A percentile compares a stretch with the other conserved stretches of the same genome.
Conservation (phyloP, 2,113 vertebrate genomes). For the Falco punctatus region DNA sequence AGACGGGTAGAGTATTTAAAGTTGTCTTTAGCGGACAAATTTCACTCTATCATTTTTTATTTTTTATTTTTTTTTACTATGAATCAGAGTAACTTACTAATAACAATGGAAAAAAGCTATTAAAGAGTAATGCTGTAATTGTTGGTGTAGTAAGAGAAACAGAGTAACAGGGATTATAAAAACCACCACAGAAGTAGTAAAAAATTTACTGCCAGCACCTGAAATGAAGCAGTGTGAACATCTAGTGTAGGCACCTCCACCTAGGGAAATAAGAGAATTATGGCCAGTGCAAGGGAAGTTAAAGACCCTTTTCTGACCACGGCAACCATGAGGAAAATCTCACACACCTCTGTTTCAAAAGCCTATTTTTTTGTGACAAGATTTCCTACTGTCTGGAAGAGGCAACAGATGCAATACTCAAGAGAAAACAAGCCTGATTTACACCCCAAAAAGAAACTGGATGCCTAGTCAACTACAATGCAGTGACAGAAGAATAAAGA, state of each 20-base stretch:
- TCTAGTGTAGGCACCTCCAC: neutral
- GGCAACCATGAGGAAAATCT: neutral
- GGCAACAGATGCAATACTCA: neutral
- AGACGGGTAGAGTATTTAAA: constrained; percentile 7
- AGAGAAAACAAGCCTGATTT: neutral
- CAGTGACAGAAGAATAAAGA: neutral
- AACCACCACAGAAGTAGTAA: neutral
- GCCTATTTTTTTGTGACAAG: neutral
- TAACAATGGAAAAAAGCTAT: neutral
- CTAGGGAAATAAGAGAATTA: neutral
- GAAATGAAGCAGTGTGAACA: neutral
- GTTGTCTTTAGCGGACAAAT: neutral
- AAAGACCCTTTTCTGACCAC: neutral
- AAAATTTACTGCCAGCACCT: neutral
- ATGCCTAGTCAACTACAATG: neutral
- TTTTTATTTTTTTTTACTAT: neutral
- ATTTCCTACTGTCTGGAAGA: neutral
- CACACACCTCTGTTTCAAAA: neutral
- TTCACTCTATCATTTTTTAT: neutral
- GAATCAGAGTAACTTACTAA: constrained; percentile 1
- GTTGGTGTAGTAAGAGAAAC: neutral
- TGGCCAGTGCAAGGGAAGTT: neutral
- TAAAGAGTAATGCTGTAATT: neutral
- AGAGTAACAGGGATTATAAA: neutral
- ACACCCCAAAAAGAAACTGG: neutral